Evolutionary conservation across 2,797 vertebrate genomes (phyloP).

Genomic region (Cirrhinus molitorella): DNA sequence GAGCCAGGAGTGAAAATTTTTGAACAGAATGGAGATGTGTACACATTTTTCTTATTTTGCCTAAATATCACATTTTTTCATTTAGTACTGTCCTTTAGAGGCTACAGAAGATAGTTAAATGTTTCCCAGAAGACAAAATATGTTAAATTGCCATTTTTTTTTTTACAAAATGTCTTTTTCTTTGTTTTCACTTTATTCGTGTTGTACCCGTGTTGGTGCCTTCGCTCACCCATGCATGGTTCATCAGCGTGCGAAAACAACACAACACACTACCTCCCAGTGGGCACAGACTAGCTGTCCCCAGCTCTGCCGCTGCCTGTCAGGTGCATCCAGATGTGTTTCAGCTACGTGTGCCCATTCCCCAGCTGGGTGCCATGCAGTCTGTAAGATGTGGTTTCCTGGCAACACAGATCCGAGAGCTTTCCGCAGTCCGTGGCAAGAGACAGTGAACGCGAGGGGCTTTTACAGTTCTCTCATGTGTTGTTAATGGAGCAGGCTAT

Average conservation of each 20-base stretch:
- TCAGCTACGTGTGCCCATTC: constrained; percentile 43
- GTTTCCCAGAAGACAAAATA: too few species aligned
- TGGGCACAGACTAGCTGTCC: constrained; percentile 47
- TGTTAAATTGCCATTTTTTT: too few species aligned
- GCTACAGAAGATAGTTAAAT: too few species aligned
- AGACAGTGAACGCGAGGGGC: constrained; percentile 33
- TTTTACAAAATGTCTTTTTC: background rate
- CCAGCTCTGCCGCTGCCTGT: constrained; percentile 52
- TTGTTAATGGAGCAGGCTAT: constrained; percentile 54
- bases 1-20: too few species aligned
- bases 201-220: background rate
- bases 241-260: constrained; percentile 38
- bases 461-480: constrained; percentile 47
- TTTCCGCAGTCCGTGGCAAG: constrained; percentile 39
- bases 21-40: too few species aligned
- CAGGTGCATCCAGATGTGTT: constrained; percentile 61
- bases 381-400: constrained; percentile 53
- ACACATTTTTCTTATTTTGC: too few species aligned
- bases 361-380: constrained; percentile 50
- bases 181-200: background rate
- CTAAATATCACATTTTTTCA: too few species aligned
- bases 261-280: constrained; percentile 35
- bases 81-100: too few species aligned
- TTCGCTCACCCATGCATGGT: constrained; percentile 18
- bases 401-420: constrained; percentile 50